Percentiles rank a stretch among this genome's conserved stretches.
Evolutionary conservation across 2,113 vertebrate genomes (phyloP).

Genomic region (Etheostoma cragini): DNA sequence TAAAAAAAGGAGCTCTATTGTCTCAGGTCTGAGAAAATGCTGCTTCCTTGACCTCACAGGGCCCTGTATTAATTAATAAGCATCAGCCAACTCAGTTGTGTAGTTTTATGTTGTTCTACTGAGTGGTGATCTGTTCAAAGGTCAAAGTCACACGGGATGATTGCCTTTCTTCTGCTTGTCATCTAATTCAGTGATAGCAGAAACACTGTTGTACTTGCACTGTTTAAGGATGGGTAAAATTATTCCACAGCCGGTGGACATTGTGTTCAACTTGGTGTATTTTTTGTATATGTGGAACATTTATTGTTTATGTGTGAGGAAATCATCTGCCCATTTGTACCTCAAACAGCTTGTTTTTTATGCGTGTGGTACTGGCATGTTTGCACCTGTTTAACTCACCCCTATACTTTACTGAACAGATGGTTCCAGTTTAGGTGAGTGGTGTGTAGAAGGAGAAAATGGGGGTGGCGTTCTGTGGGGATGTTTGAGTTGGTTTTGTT

Average conservation of each 20-base stretch:
- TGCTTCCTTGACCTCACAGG: not conserved
- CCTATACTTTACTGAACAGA: not conserved
- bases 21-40: not conserved
- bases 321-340: too few species aligned
- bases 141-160: not conserved
- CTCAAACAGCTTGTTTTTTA: too few species aligned
- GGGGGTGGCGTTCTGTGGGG: not conserved
- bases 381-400: not conserved
- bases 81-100: not conserved
- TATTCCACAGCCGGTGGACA: not conserved
- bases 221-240: not conserved
- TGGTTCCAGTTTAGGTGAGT: not conserved
- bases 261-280: not conserved
- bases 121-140: not conserved
- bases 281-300: not conserved
- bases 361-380: not conserved
- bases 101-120: not conserved
- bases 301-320: too few species aligned
- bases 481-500: not conserved
- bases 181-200: not conserved
- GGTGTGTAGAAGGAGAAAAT: not conserved
- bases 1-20: conserved; percentile 5
- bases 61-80: conserved; percentile 6
- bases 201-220: too few species aligned
- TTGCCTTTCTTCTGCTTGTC: not conserved